These are phyloP conservation scores for Galaxias olidus DNA, from an alignment of 2,797 vertebrate genomes.

Conservation along the genomic window DNA sequence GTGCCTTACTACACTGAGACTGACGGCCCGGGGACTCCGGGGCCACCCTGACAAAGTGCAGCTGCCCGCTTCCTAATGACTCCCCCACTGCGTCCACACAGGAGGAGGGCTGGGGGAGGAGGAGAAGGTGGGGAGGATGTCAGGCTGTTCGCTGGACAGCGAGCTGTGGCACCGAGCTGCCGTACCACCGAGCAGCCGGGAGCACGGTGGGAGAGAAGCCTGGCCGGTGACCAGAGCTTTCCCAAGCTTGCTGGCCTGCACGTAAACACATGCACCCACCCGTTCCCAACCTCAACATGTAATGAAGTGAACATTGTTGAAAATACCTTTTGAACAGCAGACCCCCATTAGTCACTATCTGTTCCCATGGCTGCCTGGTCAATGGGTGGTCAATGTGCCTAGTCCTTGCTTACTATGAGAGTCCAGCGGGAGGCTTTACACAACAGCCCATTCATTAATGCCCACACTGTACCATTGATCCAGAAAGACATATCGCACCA, in stretches of 20 bases:
- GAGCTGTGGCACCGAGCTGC: too few species aligned
- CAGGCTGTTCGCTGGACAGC: constrained; percentile 18
- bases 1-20: constrained; percentile 22
- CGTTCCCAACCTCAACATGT: background rate
- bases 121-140: constrained; percentile 26
- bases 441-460: constrained; percentile 36
- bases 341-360: constrained; percentile 24
- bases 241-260: too few species aligned
- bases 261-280: too few species aligned
- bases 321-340: constrained; percentile 12
- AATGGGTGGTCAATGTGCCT: background rate
- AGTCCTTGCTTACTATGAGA: constrained; percentile 16
- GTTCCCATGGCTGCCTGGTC: constrained; percentile 24
- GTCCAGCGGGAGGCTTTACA: constrained; percentile 11
- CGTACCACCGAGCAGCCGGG: background rate
- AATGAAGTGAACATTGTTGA: background rate
- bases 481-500: constrained; percentile 27
- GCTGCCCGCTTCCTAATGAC: constrained; percentile 53
- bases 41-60: constrained; percentile 53
- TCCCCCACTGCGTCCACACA: constrained; percentile 15
- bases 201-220: too few species aligned
- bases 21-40: constrained; percentile 39
- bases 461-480: constrained; percentile 47
- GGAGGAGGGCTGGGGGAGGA: constrained; percentile 19
- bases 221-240: background rate